Conservation (phyloP, 2,113 vertebrate genomes). For the Grus americana region DNA sequence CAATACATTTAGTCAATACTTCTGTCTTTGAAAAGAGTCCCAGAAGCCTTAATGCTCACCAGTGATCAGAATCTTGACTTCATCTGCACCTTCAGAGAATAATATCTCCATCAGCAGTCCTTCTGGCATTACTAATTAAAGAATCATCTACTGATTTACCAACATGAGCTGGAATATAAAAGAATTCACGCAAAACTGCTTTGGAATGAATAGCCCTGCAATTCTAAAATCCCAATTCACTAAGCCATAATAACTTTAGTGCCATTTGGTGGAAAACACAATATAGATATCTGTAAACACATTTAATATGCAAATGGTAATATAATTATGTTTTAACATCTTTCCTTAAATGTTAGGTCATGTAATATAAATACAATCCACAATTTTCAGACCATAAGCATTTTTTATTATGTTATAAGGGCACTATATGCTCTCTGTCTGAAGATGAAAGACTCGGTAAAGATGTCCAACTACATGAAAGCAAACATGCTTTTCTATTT, state of each 20-base stretch:
- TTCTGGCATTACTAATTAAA: slow-evolving; percentile 48
- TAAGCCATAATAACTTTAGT: slow-evolving; percentile 47
- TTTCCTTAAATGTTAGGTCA: slow-evolving; percentile 7
- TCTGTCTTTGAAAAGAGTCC: slow-evolving; percentile 5
- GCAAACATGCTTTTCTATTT: background rate
- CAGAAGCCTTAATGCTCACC: slow-evolving; percentile 10
- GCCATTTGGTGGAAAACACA: slow-evolving; percentile 42
- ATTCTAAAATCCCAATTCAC: slow-evolving; percentile 59
- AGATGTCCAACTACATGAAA: background rate
- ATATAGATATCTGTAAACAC: slow-evolving; percentile 23
- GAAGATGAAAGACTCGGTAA: background rate
- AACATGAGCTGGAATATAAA: background rate
- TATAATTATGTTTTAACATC: slow-evolving; percentile 12
- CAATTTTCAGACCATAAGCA: background rate
- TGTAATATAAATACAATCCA: background rate
- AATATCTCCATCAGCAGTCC: slow-evolving; percentile 2
- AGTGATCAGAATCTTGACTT: background rate
- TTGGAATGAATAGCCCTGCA: slow-evolving; percentile 56
- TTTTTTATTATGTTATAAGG: background rate
- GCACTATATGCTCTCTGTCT: background rate
- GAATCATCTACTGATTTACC: slow-evolving; percentile 15
- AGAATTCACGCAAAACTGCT: slow-evolving; percentile 34
- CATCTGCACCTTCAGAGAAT: slow-evolving; percentile 12
- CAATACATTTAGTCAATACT: slow-evolving; percentile 3
- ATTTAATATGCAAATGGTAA: slow-evolving; percentile 23